These are phyloP conservation scores for Neosalanx taihuensis DNA, from an alignment of 2,797 vertebrate genomes.

Conservation along the genomic window DNA sequence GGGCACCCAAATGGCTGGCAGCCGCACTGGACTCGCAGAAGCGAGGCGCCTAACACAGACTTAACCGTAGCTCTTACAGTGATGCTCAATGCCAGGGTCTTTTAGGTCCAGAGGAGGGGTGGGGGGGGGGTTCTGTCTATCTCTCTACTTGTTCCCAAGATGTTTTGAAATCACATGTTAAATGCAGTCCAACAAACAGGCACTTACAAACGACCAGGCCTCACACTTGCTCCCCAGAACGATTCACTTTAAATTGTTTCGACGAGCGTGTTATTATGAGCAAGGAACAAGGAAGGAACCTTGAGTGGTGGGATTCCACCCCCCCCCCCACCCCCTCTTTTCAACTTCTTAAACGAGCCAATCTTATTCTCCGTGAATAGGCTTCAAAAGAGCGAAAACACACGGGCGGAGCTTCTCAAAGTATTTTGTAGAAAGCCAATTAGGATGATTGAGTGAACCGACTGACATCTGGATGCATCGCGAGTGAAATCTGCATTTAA, in stretches of 20 bases:
- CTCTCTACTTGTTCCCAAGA: slow-evolving; percentile 1
- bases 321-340: background rate
- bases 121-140: background rate
- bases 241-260: background rate
- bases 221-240: background rate
- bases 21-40: no score
- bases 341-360: background rate
- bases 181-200: background rate
- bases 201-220: no score
- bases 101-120: background rate
- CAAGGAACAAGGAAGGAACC: background rate
- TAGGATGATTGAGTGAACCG: slow-evolving; percentile 15
- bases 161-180: slow-evolving; percentile 15
- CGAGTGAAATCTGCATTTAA: slow-evolving; percentile 6
- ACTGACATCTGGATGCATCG: background rate
- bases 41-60: no score
- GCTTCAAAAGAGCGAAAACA: background rate
- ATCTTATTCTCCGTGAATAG: background rate
- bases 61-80: no score
- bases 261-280: background rate
- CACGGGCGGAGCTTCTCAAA: background rate
- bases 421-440: slow-evolving; percentile 26
- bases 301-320: background rate
- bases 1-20: no score
- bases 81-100: no score